A percentile compares a stretch with the other conserved stretches of the same genome.
phyloP scores from a whole-genome alignment of 2,888 invertebrate genomes.

The Hirtodrosophila histrioides region DNA sequence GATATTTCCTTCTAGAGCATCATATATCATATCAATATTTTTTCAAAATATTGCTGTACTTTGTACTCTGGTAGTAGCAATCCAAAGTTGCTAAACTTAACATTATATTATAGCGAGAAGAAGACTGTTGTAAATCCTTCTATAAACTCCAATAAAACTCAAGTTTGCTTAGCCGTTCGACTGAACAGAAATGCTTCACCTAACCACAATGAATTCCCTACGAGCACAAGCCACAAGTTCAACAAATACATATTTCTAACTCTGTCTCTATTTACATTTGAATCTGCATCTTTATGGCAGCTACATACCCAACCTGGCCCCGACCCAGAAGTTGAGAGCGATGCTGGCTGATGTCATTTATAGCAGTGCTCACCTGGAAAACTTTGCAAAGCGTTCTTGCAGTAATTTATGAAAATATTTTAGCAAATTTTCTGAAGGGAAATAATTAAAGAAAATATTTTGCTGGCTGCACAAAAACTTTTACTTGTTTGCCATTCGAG shows the following conservation, averaged over 20 bases:
- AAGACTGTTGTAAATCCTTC: no score
- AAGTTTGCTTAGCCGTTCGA: no score
- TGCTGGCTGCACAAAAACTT: constrained; percentile 10
- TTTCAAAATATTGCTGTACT: no score
- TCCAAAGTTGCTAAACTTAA: no score
- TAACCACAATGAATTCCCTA: constrained; percentile 31
- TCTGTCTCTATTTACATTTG: constrained; percentile 38
- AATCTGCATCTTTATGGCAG: constrained; percentile 35
- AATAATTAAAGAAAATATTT: constrained; percentile 69
- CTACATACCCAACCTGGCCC: not conserved
- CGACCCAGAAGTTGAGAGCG: not conserved
- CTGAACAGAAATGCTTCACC: constrained; percentile 7
- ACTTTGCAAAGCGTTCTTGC: constrained; percentile 28
- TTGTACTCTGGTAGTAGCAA: no score
- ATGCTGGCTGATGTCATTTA: constrained; percentile 24
- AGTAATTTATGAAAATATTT: constrained; percentile 44
- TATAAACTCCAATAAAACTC: no score
- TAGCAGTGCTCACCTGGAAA: constrained; percentile 29
- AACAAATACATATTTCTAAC: constrained; percentile 23
- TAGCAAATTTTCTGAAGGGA: constrained; percentile 28
- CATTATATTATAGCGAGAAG: no score
- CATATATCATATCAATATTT: no score
- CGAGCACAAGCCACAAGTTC: constrained; percentile 40
- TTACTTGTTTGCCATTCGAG: no score
- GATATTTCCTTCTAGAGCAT: no score